Evolutionary conservation across 35 echinoderm and acorn worm species (phyloP), one percentile per base, ranked within the genome.

Genomic region (Lytechinus pictus): DNA sequence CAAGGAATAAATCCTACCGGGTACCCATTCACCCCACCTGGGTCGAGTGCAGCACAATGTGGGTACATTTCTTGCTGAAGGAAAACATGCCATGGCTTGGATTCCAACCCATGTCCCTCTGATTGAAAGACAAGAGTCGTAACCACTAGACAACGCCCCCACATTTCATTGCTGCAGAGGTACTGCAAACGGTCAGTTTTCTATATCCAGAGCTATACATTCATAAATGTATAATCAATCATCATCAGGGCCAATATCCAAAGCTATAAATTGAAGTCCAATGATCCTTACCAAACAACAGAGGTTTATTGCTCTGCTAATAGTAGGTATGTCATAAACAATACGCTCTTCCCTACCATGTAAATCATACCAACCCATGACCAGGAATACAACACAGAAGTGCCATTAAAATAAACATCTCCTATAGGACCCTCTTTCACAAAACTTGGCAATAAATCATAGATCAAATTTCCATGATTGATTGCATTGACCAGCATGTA

Each of bases 331-430:
- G 66, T 79, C 66, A 79, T 79, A 79, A 79, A 79, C 66, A 79
- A 79, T 24, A 8, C 66, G 33, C 33, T 79, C 66, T 79, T 24
- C n/a, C 16, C 66, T n/a, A 1, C 66, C 66, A 24, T 79, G 6
- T 79, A 79, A 79, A 79, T 79, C 66, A 79, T 5, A 79, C 66
- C 16, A n/a, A 16, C 0, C 0, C 19, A 79, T 79, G 66, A 79
- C 66, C 66, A 79, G 66, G 19, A 24, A 16, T 79, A 79, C 19
- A 79, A 79, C 66, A 79, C 16, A 79, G n/a, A 24, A 79, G 66
- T 79, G 66, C 66, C 21, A 79, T 79, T 19, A 79, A 79, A 79
- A 79, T 79, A 79, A 79, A 79, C 66, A 79, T 79, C 66, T 79
- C 66, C 33, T 44, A n/a, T n/a, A 44, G 33, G 33, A 44, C 33